These are phyloP conservation scores for Colletes gigas DNA, from an alignment of 1,140 invertebrate genomes.

Conservation along the genomic window DNA sequence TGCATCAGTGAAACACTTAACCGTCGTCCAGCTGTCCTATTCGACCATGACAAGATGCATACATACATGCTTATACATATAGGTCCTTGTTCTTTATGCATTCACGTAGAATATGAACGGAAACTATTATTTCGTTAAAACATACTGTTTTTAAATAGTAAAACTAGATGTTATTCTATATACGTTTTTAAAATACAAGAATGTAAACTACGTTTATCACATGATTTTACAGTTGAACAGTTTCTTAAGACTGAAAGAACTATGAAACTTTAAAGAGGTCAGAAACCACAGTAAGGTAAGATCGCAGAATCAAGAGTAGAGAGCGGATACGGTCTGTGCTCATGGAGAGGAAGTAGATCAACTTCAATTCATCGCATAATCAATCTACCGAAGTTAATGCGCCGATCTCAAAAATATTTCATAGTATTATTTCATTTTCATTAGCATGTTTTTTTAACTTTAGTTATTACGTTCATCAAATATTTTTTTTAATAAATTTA, in stretches of 20 bases:
- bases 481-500: neutral
- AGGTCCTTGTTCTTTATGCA: neutral
- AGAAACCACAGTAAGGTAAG: constrained; percentile 33
- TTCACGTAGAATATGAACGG: neutral
- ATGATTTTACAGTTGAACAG: neutral
- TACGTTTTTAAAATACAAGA: neutral
- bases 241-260: neutral
- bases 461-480: neutral
- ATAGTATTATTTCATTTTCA: neutral
- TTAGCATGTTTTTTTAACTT: no score
- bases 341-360: constrained; percentile 44
- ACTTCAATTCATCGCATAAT: constrained; percentile 37
- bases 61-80: neutral
- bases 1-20: neutral
- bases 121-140: neutral
- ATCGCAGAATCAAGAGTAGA: constrained; percentile 44
- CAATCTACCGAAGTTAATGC: constrained; percentile 12
- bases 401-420: neutral
- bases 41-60: neutral
- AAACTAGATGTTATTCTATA: neutral
- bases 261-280: constrained; percentile 25
- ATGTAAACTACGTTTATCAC: neutral
- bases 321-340: constrained; percentile 36
- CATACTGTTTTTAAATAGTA: neutral
- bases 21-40: neutral